Evolutionary conservation across 2,113 vertebrate genomes (phyloP), one percentile per base, ranked within the genome.

Genomic region (Cyprinodon variegatus): DNA sequence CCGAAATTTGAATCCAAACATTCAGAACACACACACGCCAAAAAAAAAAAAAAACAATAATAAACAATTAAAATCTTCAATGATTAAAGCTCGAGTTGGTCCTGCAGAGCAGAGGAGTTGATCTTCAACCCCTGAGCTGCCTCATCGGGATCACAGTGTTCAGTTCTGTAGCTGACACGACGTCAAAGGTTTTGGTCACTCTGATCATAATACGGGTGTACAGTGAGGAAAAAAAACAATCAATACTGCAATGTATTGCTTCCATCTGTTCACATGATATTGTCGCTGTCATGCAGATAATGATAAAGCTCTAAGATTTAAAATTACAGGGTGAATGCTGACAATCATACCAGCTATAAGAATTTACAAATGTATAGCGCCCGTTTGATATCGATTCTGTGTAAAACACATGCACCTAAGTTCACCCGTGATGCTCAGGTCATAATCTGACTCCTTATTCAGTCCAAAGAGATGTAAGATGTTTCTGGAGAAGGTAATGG

Each of bases 81-180:
- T 71, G 62, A 69, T 91, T 88, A 92, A 92, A 93, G 84, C 88
- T 90, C 90, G 22, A 79, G 78, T 92, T 92, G 92, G 91, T 93
- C 90, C 90, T 87, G 83, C 86, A 88, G 85, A 85, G 77, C 40
- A 78, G 70, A 80, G 78, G 81, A 88, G 82, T 82, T 71, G 41
- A 67, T 78, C 75, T 29, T 83, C 65, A 72, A 74, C 87, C 73
- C 83, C 84, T 45, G 50, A 90, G 90, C 91, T 90, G 90, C 91
- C 90, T 90, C 81, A 79, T 85, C 79, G 82, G 83, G 84, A 86
- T 92, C 90, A 92, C 91, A 92, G 91, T 92, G 90, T 82, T 84
- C 84, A 86, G 83, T 83, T 89, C 82, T 83, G 75, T 85, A 61
- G 90, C 90, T 89, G 89, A 65, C 89, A 88, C 84, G 87, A 69